phyloP scores from a whole-genome alignment of 1,140 invertebrate species.

The Euborellia annulipes region DNA sequence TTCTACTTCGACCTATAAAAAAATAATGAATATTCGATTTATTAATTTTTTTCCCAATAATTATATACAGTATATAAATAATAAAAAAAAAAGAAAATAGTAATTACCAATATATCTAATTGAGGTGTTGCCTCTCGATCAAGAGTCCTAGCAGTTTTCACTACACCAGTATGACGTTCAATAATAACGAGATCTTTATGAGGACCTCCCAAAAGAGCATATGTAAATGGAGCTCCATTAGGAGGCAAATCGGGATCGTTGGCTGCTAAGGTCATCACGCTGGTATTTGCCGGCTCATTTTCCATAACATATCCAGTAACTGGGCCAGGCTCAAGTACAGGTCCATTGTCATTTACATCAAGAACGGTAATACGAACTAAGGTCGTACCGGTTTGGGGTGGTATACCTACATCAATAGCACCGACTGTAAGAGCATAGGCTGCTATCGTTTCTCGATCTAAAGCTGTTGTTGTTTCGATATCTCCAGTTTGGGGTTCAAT shows the following conservation, averaged over 20 bases:
- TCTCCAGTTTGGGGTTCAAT: constrained; percentile 74
- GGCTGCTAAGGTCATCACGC: constrained; percentile 68
- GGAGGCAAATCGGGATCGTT: constrained; percentile 81
- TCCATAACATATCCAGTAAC: constrained; percentile 65
- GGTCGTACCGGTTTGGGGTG: constrained; percentile 75
- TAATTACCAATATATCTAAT: constrained; percentile 44
- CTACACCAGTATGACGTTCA: constrained; percentile 59
- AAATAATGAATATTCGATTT: background rate
- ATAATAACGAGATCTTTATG: constrained; percentile 60
- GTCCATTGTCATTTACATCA: constrained; percentile 90
- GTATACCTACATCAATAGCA: constrained; percentile 74
- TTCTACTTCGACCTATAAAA: constrained; percentile 55
- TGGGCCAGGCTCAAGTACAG: constrained; percentile 55
- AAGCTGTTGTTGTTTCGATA: constrained; percentile 51
- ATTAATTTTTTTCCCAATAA: constrained; percentile 4
- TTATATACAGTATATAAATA: background rate
- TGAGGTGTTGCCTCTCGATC: constrained; percentile 67
- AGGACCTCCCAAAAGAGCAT: constrained; percentile 57
- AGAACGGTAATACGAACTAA: constrained; percentile 57
- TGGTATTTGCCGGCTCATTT: constrained; percentile 71
- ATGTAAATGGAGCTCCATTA: constrained; percentile 81
- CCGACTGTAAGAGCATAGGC: constrained; percentile 69
- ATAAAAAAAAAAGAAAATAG: constrained; percentile 7
- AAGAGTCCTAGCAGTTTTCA: constrained; percentile 59
- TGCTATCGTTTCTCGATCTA: constrained; percentile 70